Evolutionary conservation across 2,797 vertebrate genomes (phyloP), one percentile per base, ranked within the genome.

Genomic region (Macropus fuliginosus): DNA sequence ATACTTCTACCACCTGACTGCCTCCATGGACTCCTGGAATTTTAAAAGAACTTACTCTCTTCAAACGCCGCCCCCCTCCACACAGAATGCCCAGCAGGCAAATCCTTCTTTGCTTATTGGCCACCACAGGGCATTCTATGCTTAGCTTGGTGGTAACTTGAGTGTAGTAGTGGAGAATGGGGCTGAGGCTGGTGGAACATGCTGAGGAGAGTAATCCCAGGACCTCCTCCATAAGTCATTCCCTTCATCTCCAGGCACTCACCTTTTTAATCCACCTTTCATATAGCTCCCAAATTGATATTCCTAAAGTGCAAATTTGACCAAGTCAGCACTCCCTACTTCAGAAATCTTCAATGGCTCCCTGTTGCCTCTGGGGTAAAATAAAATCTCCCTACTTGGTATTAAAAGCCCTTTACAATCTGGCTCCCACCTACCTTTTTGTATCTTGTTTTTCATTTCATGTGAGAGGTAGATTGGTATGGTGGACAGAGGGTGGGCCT

Each of bases 101-200:
- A 27, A 93, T 92, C 92, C 31, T 6, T 96, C 46, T 91, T 96
- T 92, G 50, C 54, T 62, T 27, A 54, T 90, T 96, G n/a, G 62
- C 18, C 34, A 57, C 10, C 55, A 54, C 27, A 28, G 12, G 87
- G 18, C 74, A 40, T 40, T 24, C 29, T 54, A 56, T n/a, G 52
- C 55, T 54, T 54, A 28, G 55, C 92, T 96, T 87, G 52, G 74
- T 29, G 81, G n/a, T 74, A 29, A 21, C 90, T 94, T 50, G 29
- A 46, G 4, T 5, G 40, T 5, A 57, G 31, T 56, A 66, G 92
- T 50, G 54, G 95, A 66, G n/a, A n/a, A 5, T 91, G 93, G 66
- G 57, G 12, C 28, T 34, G 55, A 31, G 91, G 87, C 27, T 46
- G 91, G 21, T 28, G 29, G 46, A 24, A 40, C 62, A 28, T 46